phyloP scores from a whole-genome alignment of 2,113 vertebrate species.

The Carlito syrichta region DNA sequence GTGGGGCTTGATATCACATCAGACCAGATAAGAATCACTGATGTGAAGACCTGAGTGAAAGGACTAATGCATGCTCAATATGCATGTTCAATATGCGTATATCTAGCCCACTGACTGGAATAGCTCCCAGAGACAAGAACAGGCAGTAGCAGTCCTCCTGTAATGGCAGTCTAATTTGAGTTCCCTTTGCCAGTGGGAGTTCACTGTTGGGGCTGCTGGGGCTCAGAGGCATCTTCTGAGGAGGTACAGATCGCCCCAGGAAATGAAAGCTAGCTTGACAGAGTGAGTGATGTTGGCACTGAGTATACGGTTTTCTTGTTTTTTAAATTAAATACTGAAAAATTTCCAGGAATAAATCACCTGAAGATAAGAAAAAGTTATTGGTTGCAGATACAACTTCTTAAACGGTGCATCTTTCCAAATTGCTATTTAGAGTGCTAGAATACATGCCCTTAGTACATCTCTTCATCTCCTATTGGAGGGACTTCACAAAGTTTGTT shows the following conservation, averaged over 20 bases:
- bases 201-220: background rate
- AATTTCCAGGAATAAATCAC: constrained; percentile 5
- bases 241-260: background rate
- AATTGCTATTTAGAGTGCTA: background rate
- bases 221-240: background rate
- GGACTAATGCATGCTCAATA: background rate
- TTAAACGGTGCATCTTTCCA: background rate
- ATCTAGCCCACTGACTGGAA: background rate
- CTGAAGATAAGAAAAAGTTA: background rate
- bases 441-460: background rate
- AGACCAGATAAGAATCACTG: background rate
- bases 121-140: background rate
- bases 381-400: background rate
- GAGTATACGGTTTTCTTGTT: background rate
- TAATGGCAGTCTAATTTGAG: background rate
- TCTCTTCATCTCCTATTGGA: background rate
- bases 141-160: background rate
- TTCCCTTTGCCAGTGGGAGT: background rate
- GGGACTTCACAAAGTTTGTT: background rate
- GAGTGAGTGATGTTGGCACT: background rate
- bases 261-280: background rate
- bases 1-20: background rate
- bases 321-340: constrained; percentile 25
- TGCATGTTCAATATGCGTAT: background rate
- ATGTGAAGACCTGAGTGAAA: background rate